Base-by-base conservation (phyloP, 1,140 invertebrate genomes). In the Lasioglossum baleicum region DNA sequence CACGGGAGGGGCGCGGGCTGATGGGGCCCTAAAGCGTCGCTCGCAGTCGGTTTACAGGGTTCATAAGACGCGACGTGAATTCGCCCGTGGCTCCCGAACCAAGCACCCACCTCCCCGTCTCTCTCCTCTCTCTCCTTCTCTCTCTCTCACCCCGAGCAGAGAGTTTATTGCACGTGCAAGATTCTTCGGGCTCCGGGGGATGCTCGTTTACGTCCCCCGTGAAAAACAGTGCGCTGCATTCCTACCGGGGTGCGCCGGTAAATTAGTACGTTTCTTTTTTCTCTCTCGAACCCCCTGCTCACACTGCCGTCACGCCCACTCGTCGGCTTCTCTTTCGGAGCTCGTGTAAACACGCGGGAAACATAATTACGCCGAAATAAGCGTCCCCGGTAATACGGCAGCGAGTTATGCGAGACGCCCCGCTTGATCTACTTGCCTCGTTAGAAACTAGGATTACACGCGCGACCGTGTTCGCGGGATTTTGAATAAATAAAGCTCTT, bases 41-140 rank as follows among this genome's bases (percentile, higher is more conserved):
- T 90, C 83, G 87, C 90, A 91, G 90, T 90, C 87, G 89, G 90
- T 90, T 91, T 90, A 90, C 87, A 86, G 87, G 80, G 82, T 86
- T 89, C 88, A 86, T 88, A 83, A 89, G 80, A 90, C 86, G 86
- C 84, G 86, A 83, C 83, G 85, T 81, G 84, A 90, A 90, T 89
- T 83, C 80, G 72, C 74, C 61, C 67, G 7, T 35, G 35, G 35
- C 35, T 35, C 35, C 35, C 5, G 35, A 35, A 35, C 35, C 35
- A 35, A 35, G 35, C 35, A 35, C 35, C 35, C 35, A 35, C 44
- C 44, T 13, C 7, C 61, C 69, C 70, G 58, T 51, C 13, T 15
- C 51, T 53, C 15, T 53, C 51, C 51, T 53, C 51, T 17, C 51
- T 2, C 13, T 17, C 51, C 4, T 15, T 15, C 51, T 17, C 51